phyloP scores from a whole-genome alignment of 2,113 vertebrate genomes.

The Cheilinus undulatus region DNA sequence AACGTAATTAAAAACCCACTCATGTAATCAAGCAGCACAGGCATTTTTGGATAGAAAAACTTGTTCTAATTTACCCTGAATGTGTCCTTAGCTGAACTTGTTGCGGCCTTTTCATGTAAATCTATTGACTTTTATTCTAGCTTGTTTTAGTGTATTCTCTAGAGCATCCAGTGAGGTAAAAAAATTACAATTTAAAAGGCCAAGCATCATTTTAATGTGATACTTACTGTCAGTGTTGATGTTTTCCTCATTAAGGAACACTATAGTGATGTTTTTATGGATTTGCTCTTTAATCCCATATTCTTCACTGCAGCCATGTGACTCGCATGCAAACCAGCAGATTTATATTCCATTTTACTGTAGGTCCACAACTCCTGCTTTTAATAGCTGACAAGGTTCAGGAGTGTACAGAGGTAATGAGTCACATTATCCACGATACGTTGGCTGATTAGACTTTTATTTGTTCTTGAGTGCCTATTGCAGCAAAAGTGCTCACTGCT shows the following conservation, averaged over 20 bases:
- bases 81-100: constrained; percentile 14
- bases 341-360: background rate
- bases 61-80: background rate
- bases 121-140: background rate
- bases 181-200: background rate
- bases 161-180: background rate
- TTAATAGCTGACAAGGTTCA: background rate
- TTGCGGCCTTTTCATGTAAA: background rate
- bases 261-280: background rate
- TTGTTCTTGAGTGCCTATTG: background rate
- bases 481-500: background rate
- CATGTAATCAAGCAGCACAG: constrained; percentile 17
- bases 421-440: background rate
- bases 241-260: background rate
- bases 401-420: background rate
- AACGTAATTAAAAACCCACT: constrained; percentile 31
- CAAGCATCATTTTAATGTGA: background rate
- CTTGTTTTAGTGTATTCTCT: background rate
- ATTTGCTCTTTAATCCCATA: constrained; percentile 10
- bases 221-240: background rate
- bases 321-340: background rate
- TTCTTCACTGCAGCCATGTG: background rate
- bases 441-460: background rate
- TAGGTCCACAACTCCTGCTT: background rate
- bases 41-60: background rate